Evolutionary conservation across 2,888 invertebrate genomes (phyloP), one percentile per base, ranked within the genome.

Genomic region (Monochamus alternatus): DNA sequence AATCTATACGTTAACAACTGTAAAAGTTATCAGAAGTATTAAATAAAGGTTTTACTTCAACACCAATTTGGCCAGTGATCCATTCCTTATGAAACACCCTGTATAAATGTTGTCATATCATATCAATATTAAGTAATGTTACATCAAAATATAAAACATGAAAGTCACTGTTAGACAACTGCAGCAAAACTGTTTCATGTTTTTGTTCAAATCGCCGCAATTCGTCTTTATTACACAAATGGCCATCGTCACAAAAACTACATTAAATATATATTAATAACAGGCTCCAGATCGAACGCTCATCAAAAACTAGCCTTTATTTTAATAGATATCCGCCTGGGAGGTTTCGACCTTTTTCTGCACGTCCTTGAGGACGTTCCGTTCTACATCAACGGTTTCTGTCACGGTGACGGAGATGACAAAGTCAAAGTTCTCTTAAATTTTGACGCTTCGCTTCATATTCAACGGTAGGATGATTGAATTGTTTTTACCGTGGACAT

Each of bases 261-360:
- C 32, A 72, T 75, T 64, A 63, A 67, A 59, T 64, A 68, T 62
- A 60, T 71, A 65, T 65, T 77, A 74, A 77, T 71, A 38, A 38
- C 38, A 38, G 77, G 69, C 67, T 66, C 69, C 73, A 73, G 71
- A 71, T 63, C 65, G 65, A 73, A 65, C 59, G 55, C 47, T 65
- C 58, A 73, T 58, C 43, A 65, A 73, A 31, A 38, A 73, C n/a
- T 22, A 14, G 55, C 14, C n/a, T 55, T 58, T 59, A 65, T 58
- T 59, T 58, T 66, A 77, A 77, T 78, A 80, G 78, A 73, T 76
- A 79, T 78, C 79, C 80, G 80, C 80, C 78, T 81, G 80, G 78
- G 79, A 81, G 78, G 79, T 76, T 77, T 75, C 75, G 76, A 75
- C 0, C 77, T 81, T 81, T 80, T 81, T 80, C 77, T 78, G 75